Conservation (phyloP, 1,140 invertebrate species). For the Drosophila varians region DNA sequence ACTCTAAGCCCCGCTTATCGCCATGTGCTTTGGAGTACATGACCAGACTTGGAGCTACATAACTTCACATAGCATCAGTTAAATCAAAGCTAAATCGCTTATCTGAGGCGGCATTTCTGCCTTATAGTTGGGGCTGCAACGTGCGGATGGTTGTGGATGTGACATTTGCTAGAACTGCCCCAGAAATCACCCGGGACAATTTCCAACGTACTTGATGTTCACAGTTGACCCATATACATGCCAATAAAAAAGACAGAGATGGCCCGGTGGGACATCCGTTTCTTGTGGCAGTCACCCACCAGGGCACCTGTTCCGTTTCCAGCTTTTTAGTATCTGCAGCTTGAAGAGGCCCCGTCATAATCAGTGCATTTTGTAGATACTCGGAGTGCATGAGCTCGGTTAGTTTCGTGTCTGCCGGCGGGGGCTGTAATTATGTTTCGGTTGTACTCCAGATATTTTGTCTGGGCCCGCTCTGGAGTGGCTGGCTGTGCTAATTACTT, state of each 20-base stretch:
- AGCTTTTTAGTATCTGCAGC: conserved; percentile 21
- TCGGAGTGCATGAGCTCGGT: conserved; percentile 50
- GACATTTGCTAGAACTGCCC: conserved; percentile 28
- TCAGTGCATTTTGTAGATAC: conserved; percentile 77
- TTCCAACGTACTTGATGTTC: conserved; percentile 16
- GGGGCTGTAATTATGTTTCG: conserved; percentile 73
- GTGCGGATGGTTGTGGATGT: conserved; percentile 30
- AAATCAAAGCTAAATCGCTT: conserved; percentile 76
- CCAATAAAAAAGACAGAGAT: not conserved
- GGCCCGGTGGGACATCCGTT: conserved; percentile 3
- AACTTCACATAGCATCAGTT: conserved; percentile 77
- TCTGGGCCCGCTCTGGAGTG: conserved; percentile 58
- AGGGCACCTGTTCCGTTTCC: conserved; percentile 40
- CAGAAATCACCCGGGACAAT: conserved; percentile 3
- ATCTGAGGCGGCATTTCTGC: conserved; percentile 71
- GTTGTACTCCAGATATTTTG: conserved; percentile 79
- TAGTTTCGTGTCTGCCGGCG: conserved; percentile 61
- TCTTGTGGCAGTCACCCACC: not conserved
- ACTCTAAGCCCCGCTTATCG: conserved; percentile 72
- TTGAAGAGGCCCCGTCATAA: conserved; percentile 54
- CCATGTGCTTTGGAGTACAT: conserved; percentile 51
- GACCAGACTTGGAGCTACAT: conserved; percentile 46
- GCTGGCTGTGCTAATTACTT: conserved; percentile 73
- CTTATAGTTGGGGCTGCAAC: conserved; percentile 37
- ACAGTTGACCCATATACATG: conserved; percentile 64